Base-by-base conservation (phyloP, 2,888 invertebrate species). In the Drosophila suboccidentalis region DNA sequence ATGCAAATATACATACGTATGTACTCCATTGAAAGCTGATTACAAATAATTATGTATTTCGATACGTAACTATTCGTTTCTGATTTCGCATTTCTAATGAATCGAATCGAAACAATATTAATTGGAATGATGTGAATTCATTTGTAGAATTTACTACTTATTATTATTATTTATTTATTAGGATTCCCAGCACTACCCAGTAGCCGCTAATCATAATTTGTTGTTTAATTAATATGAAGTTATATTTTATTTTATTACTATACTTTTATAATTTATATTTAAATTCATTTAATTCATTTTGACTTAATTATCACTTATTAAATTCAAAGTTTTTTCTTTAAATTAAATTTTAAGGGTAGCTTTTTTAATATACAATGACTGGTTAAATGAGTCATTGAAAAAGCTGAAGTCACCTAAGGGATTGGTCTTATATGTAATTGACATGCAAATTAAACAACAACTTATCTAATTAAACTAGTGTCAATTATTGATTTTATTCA, bases 1-100 rank as follows among this genome's bases (percentile, higher is more conserved):
- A 13, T 26, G n/a, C 26, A 26, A n/a, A 34, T 19, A 32, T 8
- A 26, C 3, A 26, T 15, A 9, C 6, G 29, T 29, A 4, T 22
- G 22, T 46, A 59, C 9, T 38, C 10, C 10, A n/a, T 34, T 43
- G 9, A 22, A 44, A 44, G 54, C 59, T 55, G 58, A 59, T 71
- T 55, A 62, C 9, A 43, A 3, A 58, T 26, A 46, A 58, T 46
- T 38, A 54, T 43, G 6, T 6, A 53, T 38, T 38, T 50, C 11
- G 5, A 36, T 36, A 53, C 29, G 15, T 53, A 39, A 54, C 29
- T 11, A 43, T n/a, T 43, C 2, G 4, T 34, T 34, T 43, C 9
- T 17, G 19, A n/a, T 41, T 29, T 15, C 17, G 26, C 29, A 13
- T 39, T 15, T 6, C 11, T 39, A 17, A 39, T 29, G 4, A 54